Evolutionary conservation across 2,888 invertebrate genomes (phyloP), one percentile per base, ranked within the genome.

Genomic region (Microplitis deprimator): DNA sequence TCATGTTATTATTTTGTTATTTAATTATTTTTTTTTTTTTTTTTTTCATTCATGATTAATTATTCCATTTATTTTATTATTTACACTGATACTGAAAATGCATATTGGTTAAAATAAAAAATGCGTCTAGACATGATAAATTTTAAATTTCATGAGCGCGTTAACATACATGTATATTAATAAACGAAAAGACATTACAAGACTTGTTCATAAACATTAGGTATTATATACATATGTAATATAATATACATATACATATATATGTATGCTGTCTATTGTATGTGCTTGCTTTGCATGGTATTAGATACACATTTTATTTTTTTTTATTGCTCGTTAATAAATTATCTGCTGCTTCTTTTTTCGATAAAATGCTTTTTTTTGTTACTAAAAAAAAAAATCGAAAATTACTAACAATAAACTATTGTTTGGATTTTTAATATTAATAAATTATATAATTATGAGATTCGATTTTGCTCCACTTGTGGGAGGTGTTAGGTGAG

Each of bases 31-130:
- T 68, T 65, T 50, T 29, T 4, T 67, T 68, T 68, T 60, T 38
- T 62, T 75, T 61, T 61, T 75, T 7, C 17, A 61, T 38, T 8
- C 16, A 70, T 62, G 20, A 62, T n/a, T 62, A 64, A 62, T 10
- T 40, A 50, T 50, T 61, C 40, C 41, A 41, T 61, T 17, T 69
- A 20, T 29, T n/a, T 41, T 62, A 6, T 62, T 38, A 29, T 67
- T 13, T 8, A 68, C 10, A 67, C 85, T 85, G 87, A 87, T 87
- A 87, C 87, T 87, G 87, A 87, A 87, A 87, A 87, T 87, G 85
- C 85, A 81, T 81, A 79, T 75, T 78, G 77, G 76, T 29, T 67
- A 73, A 73, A 78, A 79, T 59, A 64, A 76, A 72, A 76, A 72
- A 68, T 8, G 76, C 79, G 75, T 78, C 29, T 75, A 76, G 76